Percentiles rank a stretch among this genome's conserved stretches.
Evolutionary conservation across 2,888 invertebrate species (phyloP).

Genomic region (Parochlus steinenii): DNA sequence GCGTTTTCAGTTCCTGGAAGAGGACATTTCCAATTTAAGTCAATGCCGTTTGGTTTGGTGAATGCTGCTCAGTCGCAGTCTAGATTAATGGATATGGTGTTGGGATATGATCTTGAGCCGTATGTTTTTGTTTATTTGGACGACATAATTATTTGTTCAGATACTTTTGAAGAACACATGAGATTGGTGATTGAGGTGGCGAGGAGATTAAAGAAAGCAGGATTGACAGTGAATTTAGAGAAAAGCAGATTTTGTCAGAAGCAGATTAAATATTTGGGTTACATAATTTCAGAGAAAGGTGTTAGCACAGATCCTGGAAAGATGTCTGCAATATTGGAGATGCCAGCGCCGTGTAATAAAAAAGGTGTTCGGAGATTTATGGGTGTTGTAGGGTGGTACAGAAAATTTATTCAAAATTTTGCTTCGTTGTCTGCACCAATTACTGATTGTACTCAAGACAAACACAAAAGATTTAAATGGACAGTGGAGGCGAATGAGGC

Average conservation of each 20-base stretch:
- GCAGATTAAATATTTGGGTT: conserved; percentile 18
- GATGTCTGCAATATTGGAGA: conserved; percentile 10
- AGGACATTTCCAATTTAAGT: conserved; percentile 7
- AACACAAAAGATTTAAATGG: conserved; percentile 14
- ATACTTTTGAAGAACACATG: conserved; percentile 15
- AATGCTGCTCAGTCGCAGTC: conserved; percentile 14
- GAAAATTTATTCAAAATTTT: conserved; percentile 16
- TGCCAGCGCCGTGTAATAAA: conserved; percentile 11
- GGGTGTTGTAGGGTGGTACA: conserved; percentile 16
- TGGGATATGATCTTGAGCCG: conserved; percentile 14
- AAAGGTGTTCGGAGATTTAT: conserved; percentile 14
- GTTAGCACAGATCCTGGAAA: conserved; percentile 12
- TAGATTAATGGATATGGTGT: conserved; percentile 16
- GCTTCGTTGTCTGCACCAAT: conserved; percentile 14
- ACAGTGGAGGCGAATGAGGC: conserved; percentile 2
- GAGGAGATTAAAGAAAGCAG: conserved; percentile 13
- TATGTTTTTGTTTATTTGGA: conserved; percentile 16
- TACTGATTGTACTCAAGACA: conserved; percentile 14
- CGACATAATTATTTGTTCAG: conserved; percentile 15
- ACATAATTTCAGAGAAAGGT: conserved; percentile 16
- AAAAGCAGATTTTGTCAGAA: conserved; percentile 16
- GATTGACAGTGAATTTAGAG: conserved; percentile 17
- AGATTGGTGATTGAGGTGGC: conserved; percentile 13
- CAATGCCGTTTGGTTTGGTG: conserved; percentile 15
- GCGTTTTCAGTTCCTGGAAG: too few species aligned